Conservation (phyloP, 64 coral and sea anemone genomes). For the Montipora sp. region DNA sequence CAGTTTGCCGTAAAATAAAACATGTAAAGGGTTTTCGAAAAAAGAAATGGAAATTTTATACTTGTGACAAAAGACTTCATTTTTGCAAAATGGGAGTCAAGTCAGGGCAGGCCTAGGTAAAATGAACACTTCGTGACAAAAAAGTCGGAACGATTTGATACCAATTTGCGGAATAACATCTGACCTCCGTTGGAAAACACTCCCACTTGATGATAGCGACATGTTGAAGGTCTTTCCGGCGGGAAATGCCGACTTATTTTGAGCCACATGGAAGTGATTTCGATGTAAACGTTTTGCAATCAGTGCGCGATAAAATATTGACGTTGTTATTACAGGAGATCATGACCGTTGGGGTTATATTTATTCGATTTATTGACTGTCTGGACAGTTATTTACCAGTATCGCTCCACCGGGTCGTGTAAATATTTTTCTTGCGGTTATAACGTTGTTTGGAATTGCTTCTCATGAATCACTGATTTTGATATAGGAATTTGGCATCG, state of each 20-base stretch:
- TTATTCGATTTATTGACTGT: conserved; percentile 27
- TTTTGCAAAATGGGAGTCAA: no score
- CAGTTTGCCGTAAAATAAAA: no score
- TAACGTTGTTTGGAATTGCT: not conserved
- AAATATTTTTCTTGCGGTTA: not conserved
- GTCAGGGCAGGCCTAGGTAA: not conserved
- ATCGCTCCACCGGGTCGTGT: not conserved
- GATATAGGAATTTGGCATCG: not conserved
- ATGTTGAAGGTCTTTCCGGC: not conserved
- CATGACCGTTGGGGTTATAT: conserved; percentile 13
- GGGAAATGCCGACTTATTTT: not conserved
- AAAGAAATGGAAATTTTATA: no score
- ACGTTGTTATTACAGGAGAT: not conserved
- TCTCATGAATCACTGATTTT: not conserved
- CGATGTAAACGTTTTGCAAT: not conserved
- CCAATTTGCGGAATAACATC: not conserved
- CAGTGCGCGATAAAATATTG: not conserved
- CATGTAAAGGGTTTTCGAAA: no score
- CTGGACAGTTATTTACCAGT: conserved; percentile 23
- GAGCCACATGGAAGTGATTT: conserved; percentile 32
- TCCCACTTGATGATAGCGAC: not conserved
- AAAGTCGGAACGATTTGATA: not conserved
- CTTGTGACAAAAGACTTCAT: no score
- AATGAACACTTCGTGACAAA: not conserved
- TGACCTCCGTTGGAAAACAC: not conserved